These are phyloP conservation scores for Drosophila guanche DNA, from an alignment of 1,140 invertebrate species.

Conservation along the genomic window DNA sequence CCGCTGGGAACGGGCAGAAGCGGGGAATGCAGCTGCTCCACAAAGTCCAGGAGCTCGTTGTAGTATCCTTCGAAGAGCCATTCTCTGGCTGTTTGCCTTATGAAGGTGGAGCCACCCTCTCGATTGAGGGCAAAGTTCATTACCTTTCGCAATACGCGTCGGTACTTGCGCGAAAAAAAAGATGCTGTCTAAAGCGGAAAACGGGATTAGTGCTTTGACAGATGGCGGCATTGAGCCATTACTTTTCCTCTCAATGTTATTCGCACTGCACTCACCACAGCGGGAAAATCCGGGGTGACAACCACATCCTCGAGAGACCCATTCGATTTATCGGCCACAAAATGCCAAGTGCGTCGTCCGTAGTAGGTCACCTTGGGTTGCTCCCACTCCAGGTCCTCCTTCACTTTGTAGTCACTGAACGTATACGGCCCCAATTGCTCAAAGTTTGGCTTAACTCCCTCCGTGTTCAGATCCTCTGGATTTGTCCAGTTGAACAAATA, in stretches of 20 bases:
- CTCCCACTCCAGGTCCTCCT: conserved; percentile 87
- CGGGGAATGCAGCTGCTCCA: conserved; percentile 84
- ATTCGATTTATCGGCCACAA: conserved; percentile 87
- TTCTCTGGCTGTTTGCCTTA: conserved; percentile 87
- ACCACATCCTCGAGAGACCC: conserved; percentile 90
- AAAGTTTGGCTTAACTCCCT: conserved; percentile 86
- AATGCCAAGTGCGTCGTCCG: conserved; percentile 90
- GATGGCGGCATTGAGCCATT: conserved; percentile 7
- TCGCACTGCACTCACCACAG: conserved; percentile 86
- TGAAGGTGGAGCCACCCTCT: conserved; percentile 84
- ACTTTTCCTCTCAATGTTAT: background rate
- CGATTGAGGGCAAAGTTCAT: conserved; percentile 85
- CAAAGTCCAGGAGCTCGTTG: conserved; percentile 87
- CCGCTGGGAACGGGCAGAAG: conserved; percentile 85
- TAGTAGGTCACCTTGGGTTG: conserved; percentile 89
- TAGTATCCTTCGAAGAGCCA: conserved; percentile 90
- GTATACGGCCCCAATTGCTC: conserved; percentile 87
- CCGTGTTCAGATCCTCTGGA: conserved; percentile 85
- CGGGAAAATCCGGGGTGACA: conserved; percentile 90
- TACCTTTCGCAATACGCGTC: conserved; percentile 82
- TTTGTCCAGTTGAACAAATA: conserved; percentile 94
- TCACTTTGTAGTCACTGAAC: conserved; percentile 85
- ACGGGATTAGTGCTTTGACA: conserved; percentile 27
- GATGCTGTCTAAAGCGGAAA: conserved; percentile 86
- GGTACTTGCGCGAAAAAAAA: conserved; percentile 84